Conservation (phyloP, 2,797 vertebrate species). For the Hozukius guyotensis region DNA sequence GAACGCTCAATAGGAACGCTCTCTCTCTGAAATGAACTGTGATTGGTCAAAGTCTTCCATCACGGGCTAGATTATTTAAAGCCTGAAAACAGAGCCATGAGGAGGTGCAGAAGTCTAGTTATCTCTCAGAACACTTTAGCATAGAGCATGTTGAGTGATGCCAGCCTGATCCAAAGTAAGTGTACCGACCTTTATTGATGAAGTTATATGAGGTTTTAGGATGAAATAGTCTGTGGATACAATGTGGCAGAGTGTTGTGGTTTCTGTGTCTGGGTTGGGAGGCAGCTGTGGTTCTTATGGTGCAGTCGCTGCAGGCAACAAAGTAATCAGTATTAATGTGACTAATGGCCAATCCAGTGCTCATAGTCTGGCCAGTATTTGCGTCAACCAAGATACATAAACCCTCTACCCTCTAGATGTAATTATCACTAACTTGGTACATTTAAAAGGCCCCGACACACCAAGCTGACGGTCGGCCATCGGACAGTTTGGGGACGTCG, state of each 20-base stretch:
- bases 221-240: not conserved
- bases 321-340: not conserved
- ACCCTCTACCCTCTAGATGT: not conserved
- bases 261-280: not conserved
- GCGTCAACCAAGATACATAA: not conserved
- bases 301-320: not conserved
- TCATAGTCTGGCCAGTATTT: not conserved
- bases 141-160: no score
- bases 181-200: not conserved
- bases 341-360: not conserved
- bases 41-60: no score
- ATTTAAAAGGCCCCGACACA: not conserved
- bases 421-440: not conserved
- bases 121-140: no score
- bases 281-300: not conserved
- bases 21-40: no score
- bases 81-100: no score
- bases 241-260: not conserved
- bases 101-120: no score
- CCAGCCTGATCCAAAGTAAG: not conserved
- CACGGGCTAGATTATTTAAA: no score
- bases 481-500: no score
- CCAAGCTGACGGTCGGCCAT: no score
- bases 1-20: no score
- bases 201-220: not conserved